These are phyloP conservation scores for Papilio gigon DNA, from an alignment of 2,888 invertebrate species.

Conservation along the genomic window DNA sequence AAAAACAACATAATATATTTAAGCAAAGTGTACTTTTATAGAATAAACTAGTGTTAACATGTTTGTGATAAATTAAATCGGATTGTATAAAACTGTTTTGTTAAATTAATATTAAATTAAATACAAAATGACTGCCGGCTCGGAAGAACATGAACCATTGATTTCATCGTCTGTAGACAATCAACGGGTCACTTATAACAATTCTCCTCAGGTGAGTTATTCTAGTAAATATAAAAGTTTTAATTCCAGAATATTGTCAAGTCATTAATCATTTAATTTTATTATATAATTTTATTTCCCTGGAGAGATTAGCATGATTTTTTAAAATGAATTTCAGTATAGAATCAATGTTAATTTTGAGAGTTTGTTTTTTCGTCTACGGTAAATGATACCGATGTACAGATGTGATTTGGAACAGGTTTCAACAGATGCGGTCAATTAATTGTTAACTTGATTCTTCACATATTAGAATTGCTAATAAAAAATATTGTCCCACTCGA, in stretches of 20 bases:
- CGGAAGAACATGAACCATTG: constrained; percentile 78
- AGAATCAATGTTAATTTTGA: not conserved
- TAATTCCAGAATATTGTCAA: too few species aligned
- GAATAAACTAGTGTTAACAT: constrained; percentile 52
- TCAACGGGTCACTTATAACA: constrained; percentile 69
- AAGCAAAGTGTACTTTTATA: constrained; percentile 42
- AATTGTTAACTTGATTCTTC: constrained; percentile 5
- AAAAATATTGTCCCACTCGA: not conserved
- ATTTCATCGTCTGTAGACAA: constrained; percentile 75
- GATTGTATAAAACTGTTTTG: constrained; percentile 30
- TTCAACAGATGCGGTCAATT: not conserved
- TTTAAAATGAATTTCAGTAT: not conserved
- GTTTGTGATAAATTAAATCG: constrained; percentile 49
- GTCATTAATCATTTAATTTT: not conserved
- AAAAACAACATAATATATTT: constrained; percentile 15
- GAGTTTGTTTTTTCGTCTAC: not conserved
- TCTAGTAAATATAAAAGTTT: not conserved
- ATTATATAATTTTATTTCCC: not conserved
- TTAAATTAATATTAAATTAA: constrained; percentile 26
- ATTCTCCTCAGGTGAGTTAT: constrained; percentile 67
- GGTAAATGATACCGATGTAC: not conserved
- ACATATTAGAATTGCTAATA: constrained; percentile 15
- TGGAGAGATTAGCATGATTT: not conserved
- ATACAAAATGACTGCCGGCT: constrained; percentile 71
- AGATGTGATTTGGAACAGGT: constrained; percentile 2